These are phyloP conservation scores for Baccha elongata DNA, from an alignment of 2,888 invertebrate species.

Conservation along the genomic window DNA sequence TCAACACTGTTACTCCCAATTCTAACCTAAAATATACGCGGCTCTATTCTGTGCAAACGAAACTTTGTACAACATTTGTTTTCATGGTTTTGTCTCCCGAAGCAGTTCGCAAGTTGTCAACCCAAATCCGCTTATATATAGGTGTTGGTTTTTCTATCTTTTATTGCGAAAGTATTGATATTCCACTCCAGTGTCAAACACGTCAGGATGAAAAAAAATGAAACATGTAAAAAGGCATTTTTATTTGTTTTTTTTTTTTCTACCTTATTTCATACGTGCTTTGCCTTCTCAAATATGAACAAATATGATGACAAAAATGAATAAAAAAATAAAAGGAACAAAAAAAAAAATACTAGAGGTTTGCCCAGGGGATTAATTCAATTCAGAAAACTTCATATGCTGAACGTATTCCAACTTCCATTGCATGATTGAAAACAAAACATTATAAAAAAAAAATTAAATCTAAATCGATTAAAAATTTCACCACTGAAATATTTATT, in stretches of 20 bases:
- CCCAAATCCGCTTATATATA: slow-evolving; percentile 51
- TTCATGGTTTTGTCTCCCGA: slow-evolving; percentile 15
- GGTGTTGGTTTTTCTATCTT: not conserved
- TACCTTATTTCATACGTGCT: slow-evolving; percentile 36
- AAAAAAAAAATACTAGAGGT: slow-evolving; percentile 6
- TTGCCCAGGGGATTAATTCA: slow-evolving; percentile 24
- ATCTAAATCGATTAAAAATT: slow-evolving; percentile 16
- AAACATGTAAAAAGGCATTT: slow-evolving; percentile 20
- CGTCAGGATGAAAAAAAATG: slow-evolving; percentile 1
- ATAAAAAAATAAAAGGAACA: not conserved
- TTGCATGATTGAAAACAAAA: not conserved
- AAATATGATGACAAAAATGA: slow-evolving; percentile 42
- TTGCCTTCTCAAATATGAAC: slow-evolving; percentile 30
- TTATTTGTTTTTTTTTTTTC: slow-evolving; percentile 24
- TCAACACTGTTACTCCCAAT: too few relatives aligned
- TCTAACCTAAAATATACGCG: slow-evolving; percentile 4
- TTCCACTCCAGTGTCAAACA: slow-evolving; percentile 25
- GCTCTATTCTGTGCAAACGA: slow-evolving; percentile 37
- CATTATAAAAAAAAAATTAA: not conserved
- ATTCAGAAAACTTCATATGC: slow-evolving; percentile 30
- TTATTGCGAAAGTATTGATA: slow-evolving; percentile 34
- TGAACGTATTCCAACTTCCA: slow-evolving; percentile 14
- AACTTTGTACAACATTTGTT: slow-evolving; percentile 43
- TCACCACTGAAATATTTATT: slow-evolving; percentile 26
- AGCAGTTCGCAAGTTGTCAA: slow-evolving; percentile 45